A percentile compares a stretch with the other conserved stretches of the same genome.
Evolutionary conservation across 2,113 vertebrate genomes (phyloP).

Genomic region (Uria lomvia): DNA sequence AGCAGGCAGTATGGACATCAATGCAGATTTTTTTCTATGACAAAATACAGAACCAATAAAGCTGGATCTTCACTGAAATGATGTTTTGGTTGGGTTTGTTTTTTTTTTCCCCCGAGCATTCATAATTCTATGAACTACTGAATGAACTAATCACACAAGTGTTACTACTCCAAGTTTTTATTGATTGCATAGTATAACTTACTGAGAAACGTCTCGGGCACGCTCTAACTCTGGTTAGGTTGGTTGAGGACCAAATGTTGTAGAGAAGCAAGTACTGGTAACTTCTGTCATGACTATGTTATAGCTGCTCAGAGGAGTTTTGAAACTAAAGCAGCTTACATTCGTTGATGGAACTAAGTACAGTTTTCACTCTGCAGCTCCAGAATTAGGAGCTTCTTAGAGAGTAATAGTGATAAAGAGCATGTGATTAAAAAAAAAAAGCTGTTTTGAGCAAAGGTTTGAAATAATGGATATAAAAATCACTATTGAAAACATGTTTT

Average conservation of each 20-base stretch:
- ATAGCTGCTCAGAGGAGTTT: background rate
- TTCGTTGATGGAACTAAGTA: background rate
- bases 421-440: background rate
- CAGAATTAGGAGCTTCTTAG: background rate
- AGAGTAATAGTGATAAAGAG: background rate
- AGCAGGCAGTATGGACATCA: background rate
- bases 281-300: accelerated
- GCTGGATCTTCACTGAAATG: background rate
- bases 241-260: background rate
- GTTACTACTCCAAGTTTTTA: background rate
- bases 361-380: background rate
- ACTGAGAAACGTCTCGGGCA: background rate
- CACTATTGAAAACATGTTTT: background rate
- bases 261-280: background rate
- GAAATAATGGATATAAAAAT: background rate
- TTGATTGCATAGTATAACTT: too few relatives aligned
- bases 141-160: background rate
- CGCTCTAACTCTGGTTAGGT: background rate
- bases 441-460: background rate
- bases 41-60: background rate
- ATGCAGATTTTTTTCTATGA: background rate
- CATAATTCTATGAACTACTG: background rate
- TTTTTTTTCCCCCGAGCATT: background rate
- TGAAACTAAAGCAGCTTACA: background rate
- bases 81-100: too few relatives aligned